phyloP scores from a whole-genome alignment of 2,888 invertebrate species.

The Abrostola triplasia region DNA sequence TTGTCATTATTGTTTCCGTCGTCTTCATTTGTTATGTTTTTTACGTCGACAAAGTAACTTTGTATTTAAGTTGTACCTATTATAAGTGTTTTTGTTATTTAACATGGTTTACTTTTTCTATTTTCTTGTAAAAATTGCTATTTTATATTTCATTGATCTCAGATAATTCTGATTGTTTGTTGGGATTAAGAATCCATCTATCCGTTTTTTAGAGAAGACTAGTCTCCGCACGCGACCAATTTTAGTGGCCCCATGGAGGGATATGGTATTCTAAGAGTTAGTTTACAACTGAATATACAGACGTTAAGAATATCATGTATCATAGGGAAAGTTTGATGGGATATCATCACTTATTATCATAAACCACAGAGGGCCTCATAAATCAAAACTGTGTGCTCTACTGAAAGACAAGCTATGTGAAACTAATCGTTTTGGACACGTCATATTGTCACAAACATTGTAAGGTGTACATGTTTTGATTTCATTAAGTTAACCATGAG shows the following conservation, averaged over 20 bases:
- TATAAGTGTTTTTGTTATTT: too few relatives aligned
- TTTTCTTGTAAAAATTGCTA: neutral
- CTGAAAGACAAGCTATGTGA: constrained; percentile 13
- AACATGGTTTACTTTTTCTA: too few relatives aligned
- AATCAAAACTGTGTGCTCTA: constrained; percentile 24
- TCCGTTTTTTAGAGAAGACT: too few relatives aligned
- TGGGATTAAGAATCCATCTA: too few relatives aligned
- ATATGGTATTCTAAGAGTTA: too few relatives aligned
- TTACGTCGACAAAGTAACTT: too few relatives aligned
- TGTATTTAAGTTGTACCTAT: too few relatives aligned
- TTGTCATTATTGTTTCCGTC: neutral
- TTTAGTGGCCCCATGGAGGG: too few relatives aligned
- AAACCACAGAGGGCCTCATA: constrained; percentile 26
- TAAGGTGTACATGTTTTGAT: too few relatives aligned
- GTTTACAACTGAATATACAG: constrained; percentile 6
- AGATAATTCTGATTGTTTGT: too few relatives aligned
- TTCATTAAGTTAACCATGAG: too few relatives aligned
- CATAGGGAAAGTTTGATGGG: constrained; percentile 32
- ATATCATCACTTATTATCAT: constrained; percentile 32
- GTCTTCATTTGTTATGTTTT: neutral
- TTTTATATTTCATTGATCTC: neutral
- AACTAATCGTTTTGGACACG: neutral
- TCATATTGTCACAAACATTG: neutral
- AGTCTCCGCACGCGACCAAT: too few relatives aligned
- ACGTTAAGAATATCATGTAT: constrained; percentile 9